Base-by-base conservation (phyloP, 2,888 invertebrate genomes). In the Timandra comae region DNA sequence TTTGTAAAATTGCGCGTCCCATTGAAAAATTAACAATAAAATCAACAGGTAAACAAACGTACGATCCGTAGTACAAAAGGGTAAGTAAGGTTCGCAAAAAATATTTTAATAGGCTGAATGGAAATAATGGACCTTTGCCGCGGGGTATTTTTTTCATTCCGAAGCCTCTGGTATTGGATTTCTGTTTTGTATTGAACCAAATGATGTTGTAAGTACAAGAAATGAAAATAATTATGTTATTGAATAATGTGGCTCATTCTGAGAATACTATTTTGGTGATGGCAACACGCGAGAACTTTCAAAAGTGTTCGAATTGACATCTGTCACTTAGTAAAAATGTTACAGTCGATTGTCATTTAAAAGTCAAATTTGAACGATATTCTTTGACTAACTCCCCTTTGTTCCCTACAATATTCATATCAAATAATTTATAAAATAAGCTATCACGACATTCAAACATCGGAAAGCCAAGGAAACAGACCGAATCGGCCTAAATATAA, bases 401-500 rank as follows among this genome's bases (percentile, higher is more conserved):
- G n/a, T n/a, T n/a, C n/a, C n/a, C n/a, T n/a, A n/a, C n/a, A n/a
- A n/a, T n/a, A n/a, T n/a, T n/a, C n/a, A n/a, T n/a, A n/a, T n/a
- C n/a, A n/a, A n/a, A n/a, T n/a, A n/a, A n/a, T n/a, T 24, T 4
- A 24, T 10, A 24, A 44, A 40, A 44, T 42, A 46, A 44, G 52
- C 56, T 60, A 65, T 63, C 60, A 52, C 45, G 47, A 55, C 56
- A 16, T 51, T 53, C 43, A 52, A 54, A 52, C 59, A 67, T 66
- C 63, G 57, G 56, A 67, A 65, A 67, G 60, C 48, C 42, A 55
- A 58, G 63, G 59, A 61, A 73, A 63, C 67, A 59, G 65, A 71
- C 63, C 66, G 65, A 61, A 66, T 58, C 72, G 76, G 62, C 73
- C 79, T 73, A 80, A 77, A 77, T 77, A 78, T 72, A 75, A 64